Evolutionary conservation across 2,113 vertebrate species (phyloP), one percentile per base, ranked within the genome.

Genomic region (Percina caprodes): DNA sequence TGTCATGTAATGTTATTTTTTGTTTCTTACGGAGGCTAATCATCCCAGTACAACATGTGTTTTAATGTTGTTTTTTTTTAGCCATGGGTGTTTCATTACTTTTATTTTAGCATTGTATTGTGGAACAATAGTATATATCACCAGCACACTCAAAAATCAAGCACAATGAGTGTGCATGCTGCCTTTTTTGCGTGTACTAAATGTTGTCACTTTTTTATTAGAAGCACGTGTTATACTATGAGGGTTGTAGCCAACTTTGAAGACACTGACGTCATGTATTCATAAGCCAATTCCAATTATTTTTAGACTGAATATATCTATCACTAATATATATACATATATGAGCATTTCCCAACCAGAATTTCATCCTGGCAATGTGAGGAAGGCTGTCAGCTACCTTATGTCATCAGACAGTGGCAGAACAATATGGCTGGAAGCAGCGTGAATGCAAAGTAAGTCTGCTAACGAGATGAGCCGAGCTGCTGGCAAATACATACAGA

Each of bases 391-490:
- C 56, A 58, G 69, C 77, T 24, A 56, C 46, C 67, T 48, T 49
- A 42, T 69, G 80, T 78, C 87, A 83, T 59, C 77, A 76, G 21
- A 11, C 81, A 23, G 80, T 16, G 39, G 80, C 60, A 49, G 73
- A 88, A 76, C 71, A 84, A 85, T 83, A 48, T 54, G 79, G 68
- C 89, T 70, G 69, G 75, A 60, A 75, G 78, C 77, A 65, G 79
- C 9, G 13, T 71, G 74, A 86, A 91, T 74, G 82, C 85, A 85
- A 83, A 80, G 82, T 58, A 54, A 84, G 83, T 59, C 78, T 59
- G 90, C 85, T 92, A 91, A 92, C 82, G 49, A 92, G 88, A 90
- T 85, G 85, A 89, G 89, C 79, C 6, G 63, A 63, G 75, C 79
- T 78, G 80, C 88, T 78, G 82, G 82, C 79, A 90, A 87, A 91